Evolutionary conservation across 2,888 invertebrate species (phyloP).

Genomic region (Anoplius nigerrimus): DNA sequence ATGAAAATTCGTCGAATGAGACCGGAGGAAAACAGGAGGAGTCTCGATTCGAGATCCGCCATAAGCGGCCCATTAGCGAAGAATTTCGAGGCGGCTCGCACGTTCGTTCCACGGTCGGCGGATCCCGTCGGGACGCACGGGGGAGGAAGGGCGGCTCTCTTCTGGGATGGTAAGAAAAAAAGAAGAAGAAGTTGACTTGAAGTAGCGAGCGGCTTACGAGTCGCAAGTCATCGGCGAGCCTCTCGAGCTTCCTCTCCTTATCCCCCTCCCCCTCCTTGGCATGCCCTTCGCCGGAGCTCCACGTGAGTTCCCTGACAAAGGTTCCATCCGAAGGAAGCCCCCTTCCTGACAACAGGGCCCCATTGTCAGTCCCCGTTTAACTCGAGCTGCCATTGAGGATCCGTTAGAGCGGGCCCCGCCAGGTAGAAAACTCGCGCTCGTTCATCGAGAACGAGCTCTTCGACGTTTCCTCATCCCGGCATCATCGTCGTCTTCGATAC

Average conservation of each 20-base stretch:
- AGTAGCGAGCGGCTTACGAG: slow-evolving; percentile 61
- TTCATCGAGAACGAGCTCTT: slow-evolving; percentile 3
- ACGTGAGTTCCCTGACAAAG: slow-evolving; percentile 58
- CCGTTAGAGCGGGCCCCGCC: slow-evolving; percentile 60
- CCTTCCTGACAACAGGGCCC: slow-evolving; percentile 66
- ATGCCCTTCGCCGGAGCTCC: slow-evolving; percentile 45
- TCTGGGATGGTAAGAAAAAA: slow-evolving; percentile 41
- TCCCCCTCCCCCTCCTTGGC: slow-evolving; percentile 8
- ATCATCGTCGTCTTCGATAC: not conserved
- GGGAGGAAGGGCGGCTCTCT: slow-evolving; percentile 40
- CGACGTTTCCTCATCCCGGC: not conserved
- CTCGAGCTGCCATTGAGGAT: slow-evolving; percentile 63
- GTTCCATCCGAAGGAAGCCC: slow-evolving; percentile 58
- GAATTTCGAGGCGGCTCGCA: slow-evolving; percentile 63
- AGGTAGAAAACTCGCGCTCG: slow-evolving; percentile 33
- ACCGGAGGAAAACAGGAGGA: slow-evolving; percentile 46
- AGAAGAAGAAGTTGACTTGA: slow-evolving; percentile 57
- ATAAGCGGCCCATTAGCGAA: slow-evolving; percentile 65
- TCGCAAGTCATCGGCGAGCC: slow-evolving; percentile 65
- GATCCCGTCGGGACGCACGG: slow-evolving; percentile 22
- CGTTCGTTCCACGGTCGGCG: slow-evolving; percentile 42
- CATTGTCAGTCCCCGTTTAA: slow-evolving; percentile 62
- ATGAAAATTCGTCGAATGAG: slow-evolving; percentile 15
- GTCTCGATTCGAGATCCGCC: slow-evolving; percentile 36
- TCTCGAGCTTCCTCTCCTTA: slow-evolving; percentile 55